phyloP scores from a whole-genome alignment of 2,888 invertebrate species.

The Crepidodera aurea region DNA sequence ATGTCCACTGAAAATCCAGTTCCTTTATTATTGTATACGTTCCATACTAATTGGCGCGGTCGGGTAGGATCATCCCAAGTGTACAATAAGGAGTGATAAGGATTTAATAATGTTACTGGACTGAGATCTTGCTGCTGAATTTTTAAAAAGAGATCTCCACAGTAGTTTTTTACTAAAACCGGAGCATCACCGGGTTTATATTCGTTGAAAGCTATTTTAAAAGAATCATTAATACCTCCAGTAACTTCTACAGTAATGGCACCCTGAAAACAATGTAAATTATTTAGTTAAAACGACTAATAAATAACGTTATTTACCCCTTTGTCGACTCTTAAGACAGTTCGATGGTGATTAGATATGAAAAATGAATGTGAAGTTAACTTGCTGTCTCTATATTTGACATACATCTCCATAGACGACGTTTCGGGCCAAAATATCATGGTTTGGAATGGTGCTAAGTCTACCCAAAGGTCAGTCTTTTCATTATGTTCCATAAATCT shows the following conservation, averaged over 20 bases:
- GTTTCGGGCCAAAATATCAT: slow-evolving; percentile 85
- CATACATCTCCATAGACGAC: slow-evolving; percentile 80
- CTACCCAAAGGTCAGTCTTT: slow-evolving; percentile 83
- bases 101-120: slow-evolving; percentile 78
- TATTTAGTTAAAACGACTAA: not conserved
- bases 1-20: slow-evolving; percentile 78
- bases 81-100: slow-evolving; percentile 78
- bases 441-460: slow-evolving; percentile 74
- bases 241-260: slow-evolving; percentile 76
- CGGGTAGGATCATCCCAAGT: slow-evolving; percentile 87
- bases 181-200: slow-evolving; percentile 83
- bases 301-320: slow-evolving; percentile 66
- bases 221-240: slow-evolving; percentile 77
- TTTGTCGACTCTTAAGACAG: slow-evolving; percentile 83
- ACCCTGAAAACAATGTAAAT: slow-evolving; percentile 62
- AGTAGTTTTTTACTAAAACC: slow-evolving; percentile 83
- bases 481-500: slow-evolving; percentile 89
- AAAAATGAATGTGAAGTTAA: slow-evolving; percentile 80
- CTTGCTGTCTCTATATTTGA: slow-evolving; percentile 79
- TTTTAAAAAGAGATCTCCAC: slow-evolving; percentile 81
- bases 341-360: slow-evolving; percentile 73
- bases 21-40: slow-evolving; percentile 81
- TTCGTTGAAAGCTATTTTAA: slow-evolving; percentile 77
- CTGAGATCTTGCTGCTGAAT: slow-evolving; percentile 72
- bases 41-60: slow-evolving; percentile 78